Evolutionary conservation across 2,888 invertebrate species (phyloP).

Genomic region (Hofmannophila pseudospretella): DNA sequence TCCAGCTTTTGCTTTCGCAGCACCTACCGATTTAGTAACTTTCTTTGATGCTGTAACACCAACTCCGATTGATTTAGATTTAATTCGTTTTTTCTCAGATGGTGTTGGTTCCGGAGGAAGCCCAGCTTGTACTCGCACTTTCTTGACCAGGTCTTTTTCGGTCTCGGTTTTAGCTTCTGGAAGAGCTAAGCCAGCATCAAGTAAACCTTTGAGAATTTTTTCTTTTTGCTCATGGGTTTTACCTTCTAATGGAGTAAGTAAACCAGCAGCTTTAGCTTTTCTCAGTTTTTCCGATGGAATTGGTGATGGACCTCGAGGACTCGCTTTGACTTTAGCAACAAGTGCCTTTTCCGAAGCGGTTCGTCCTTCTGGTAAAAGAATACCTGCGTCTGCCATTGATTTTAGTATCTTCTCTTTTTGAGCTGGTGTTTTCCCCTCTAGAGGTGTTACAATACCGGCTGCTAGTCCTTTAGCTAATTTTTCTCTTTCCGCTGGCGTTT

Average conservation of each 20-base stretch:
- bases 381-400: conserved; percentile 20
- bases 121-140: conserved; percentile 16
- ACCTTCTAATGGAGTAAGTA: conserved; percentile 21
- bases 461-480: conserved; percentile 19
- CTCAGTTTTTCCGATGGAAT: conserved; percentile 12
- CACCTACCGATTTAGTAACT: conserved; percentile 12
- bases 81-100: conserved; percentile 11
- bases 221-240: conserved; percentile 29
- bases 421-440: conserved; percentile 26
- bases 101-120: conserved; percentile 27
- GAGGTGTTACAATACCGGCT: conserved; percentile 23
- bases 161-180: conserved; percentile 32
- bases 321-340: conserved; percentile 18
- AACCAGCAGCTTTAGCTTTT: conserved; percentile 12
- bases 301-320: background rate
- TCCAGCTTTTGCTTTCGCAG: conserved; percentile 21
- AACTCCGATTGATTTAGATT: conserved; percentile 32
- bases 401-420: conserved; percentile 28
- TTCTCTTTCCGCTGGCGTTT: conserved; percentile 12
- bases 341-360: conserved; percentile 26
- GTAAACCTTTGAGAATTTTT: conserved; percentile 23
- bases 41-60: conserved; percentile 18
- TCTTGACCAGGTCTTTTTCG: conserved; percentile 23
- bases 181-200: conserved; percentile 25
- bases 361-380: conserved; percentile 28